Base-by-base conservation (phyloP, 2,113 vertebrate genomes). In the Calidris pygmaea region DNA sequence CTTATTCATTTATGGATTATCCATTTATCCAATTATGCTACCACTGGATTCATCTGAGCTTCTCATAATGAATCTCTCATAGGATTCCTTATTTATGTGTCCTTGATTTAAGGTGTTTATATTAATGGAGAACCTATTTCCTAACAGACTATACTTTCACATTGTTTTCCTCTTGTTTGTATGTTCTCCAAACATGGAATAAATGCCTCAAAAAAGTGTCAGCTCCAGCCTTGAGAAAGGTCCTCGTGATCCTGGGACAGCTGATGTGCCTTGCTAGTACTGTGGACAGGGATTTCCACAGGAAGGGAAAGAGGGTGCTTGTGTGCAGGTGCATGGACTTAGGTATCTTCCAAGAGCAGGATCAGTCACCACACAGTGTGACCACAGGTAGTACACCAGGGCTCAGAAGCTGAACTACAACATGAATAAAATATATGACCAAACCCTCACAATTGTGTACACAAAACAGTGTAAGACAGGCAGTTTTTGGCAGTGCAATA, bases 31-130 rank as follows among this genome's bases (percentile, higher is more conserved):
- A 73, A 16, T 90, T 90, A 35, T n/a, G 13, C 6, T 66, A 80
- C 39, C 45, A 37, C 8, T 66, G 41, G 27, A 35, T 67, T 74
- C 92, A 6, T 16, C 41, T 63, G 14, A 7, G 5, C 24, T 81
- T 86, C 86, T 78, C 19, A 21, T 68, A 67, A 39, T 0, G 0
- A 68, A 35, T 67, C 10, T 48, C 14, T 19, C n/a, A 4, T 20
- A 41, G 30, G 56, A 89, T 77, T 77, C 35, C 20, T 77, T 81
- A 24, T 43, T 74, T 59, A 34, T 20, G 5, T 21, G 34, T 62
- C 71, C 32, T 47, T 81, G 24, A 14, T 67, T 94, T 67, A 86
- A 87, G 50, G 6, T 1, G 7, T 18, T 3, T 77, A 8, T 5
- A 20, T 35, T 77, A 27, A 37, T 4, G 23, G 50, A 74, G 26